Percentiles rank a stretch among this genome's conserved stretches.
phyloP scores from a whole-genome alignment of 2,888 invertebrate species.

The Ennomos quercinarius region DNA sequence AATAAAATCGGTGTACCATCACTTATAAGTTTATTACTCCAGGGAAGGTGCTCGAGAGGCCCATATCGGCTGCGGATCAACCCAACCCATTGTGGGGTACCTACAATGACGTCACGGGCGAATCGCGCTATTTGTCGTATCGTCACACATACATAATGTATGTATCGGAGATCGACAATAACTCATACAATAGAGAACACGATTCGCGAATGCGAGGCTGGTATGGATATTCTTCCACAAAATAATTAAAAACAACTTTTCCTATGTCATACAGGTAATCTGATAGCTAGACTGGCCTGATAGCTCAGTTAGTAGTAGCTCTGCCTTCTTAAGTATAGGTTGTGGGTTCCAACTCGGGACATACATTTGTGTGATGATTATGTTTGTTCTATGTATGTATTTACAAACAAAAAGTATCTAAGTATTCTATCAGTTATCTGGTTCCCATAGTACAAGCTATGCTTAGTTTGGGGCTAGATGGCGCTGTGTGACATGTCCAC shows the following conservation, averaged over 20 bases:
- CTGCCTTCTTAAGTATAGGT: too few species aligned
- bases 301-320: too few species aligned
- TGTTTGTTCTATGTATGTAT: too few species aligned
- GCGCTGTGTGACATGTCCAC: too few species aligned
- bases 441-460: too few species aligned
- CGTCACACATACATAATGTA: conserved; percentile 35
- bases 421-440: too few species aligned
- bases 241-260: not conserved
- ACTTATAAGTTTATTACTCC: conserved; percentile 8
- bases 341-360: too few species aligned
- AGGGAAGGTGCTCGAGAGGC: conserved; percentile 7
- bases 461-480: too few species aligned
- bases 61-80: conserved; percentile 6
- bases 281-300: too few species aligned
- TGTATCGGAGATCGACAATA: conserved; percentile 45
- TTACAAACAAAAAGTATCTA: too few species aligned
- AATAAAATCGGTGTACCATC: conserved; percentile 13
- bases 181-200: conserved; percentile 38
- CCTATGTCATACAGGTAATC: too few species aligned
- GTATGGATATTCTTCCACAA: conserved; percentile 12
- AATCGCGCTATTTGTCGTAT: conserved; percentile 35
- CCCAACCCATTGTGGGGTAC: conserved; percentile 11
- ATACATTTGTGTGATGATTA: too few species aligned
- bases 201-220: conserved; percentile 9
- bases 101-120: conserved; percentile 33